Percentiles rank a stretch among this genome's conserved stretches.
phyloP scores from a whole-genome alignment of 2,888 invertebrate species.

The Andrena flavipes region DNA sequence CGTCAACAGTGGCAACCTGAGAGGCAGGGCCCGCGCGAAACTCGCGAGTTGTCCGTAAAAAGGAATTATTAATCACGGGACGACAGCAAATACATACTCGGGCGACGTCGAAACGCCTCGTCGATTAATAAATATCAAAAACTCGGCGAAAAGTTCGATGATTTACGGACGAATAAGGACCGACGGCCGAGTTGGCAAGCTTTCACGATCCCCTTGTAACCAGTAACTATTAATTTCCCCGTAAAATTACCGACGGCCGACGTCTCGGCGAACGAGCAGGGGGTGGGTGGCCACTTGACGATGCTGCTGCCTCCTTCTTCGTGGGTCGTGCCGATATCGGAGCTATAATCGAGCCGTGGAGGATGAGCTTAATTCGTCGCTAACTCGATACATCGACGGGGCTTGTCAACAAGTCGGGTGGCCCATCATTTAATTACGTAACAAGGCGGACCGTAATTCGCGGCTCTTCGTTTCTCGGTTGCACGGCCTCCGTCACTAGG shows the following conservation, averaged over 20 bases:
- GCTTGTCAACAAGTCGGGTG: conserved; percentile 78
- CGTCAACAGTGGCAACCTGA: too few relatives aligned
- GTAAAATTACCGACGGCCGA: conserved; percentile 57
- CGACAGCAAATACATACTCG: neutral
- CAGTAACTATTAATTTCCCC: conserved; percentile 68
- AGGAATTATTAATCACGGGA: conserved; percentile 4
- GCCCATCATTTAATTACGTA: conserved; percentile 82
- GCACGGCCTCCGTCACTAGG: conserved; percentile 23
- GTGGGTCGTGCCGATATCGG: conserved; percentile 64
- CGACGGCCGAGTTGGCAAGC: conserved; percentile 28
- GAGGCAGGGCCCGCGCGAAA: neutral
- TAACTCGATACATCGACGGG: conserved; percentile 79
- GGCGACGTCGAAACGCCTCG: neutral
- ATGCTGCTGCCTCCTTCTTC: conserved; percentile 30
- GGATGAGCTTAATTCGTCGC: conserved; percentile 74
- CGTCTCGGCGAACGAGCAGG: conserved; percentile 36
- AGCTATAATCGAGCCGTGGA: conserved; percentile 70
- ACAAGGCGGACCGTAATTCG: conserved; percentile 69
- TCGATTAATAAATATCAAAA: conserved; percentile 49
- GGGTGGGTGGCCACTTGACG: conserved; percentile 11
- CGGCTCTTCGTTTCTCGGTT: conserved; percentile 41
- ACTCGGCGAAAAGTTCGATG: conserved; percentile 26
- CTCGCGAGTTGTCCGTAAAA: conserved; percentile 10
- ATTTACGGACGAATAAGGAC: conserved; percentile 40
- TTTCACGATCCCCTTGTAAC: conserved; percentile 60